Evolutionary conservation across 2,888 invertebrate species (phyloP).

Genomic region (Tiliacea aurago): DNA sequence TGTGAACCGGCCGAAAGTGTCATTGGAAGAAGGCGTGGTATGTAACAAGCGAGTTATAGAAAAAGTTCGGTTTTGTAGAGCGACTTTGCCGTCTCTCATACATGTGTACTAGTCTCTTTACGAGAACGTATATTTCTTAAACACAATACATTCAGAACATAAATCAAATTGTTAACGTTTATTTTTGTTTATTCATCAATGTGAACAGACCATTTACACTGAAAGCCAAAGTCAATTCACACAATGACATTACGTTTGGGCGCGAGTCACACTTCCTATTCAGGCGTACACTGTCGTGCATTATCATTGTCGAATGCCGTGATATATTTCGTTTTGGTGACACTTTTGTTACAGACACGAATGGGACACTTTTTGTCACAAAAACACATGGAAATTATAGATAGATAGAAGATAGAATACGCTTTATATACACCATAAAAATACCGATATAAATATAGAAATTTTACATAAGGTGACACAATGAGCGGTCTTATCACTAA

Average conservation of each 20-base stretch:
- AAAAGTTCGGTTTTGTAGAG: too few species aligned
- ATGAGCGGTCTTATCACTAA: too few species aligned
- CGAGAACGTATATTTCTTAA: not conserved
- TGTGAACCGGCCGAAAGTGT: too few species aligned
- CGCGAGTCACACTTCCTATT: conserved; percentile 31
- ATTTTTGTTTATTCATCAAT: conserved; percentile 21
- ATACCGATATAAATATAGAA: too few species aligned
- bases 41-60: too few species aligned
- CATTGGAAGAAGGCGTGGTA: too few species aligned
- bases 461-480: too few species aligned
- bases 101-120: too few species aligned
- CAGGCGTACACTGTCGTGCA: conserved; percentile 30
- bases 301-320: conserved; percentile 33
- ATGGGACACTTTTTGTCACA: not conserved
- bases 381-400: not conserved
- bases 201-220: conserved; percentile 23
- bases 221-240: conserved; percentile 33
- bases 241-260: conserved; percentile 45
- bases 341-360: conserved; percentile 6
- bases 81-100: too few species aligned
- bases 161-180: conserved; percentile 13
- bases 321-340: conserved; percentile 31
- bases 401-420: too few species aligned
- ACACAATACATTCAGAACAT: conserved; percentile 10
- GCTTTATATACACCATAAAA: too few species aligned